Conservation (phyloP, 2,113 vertebrate genomes). For the Podarcis raffonei region DNA sequence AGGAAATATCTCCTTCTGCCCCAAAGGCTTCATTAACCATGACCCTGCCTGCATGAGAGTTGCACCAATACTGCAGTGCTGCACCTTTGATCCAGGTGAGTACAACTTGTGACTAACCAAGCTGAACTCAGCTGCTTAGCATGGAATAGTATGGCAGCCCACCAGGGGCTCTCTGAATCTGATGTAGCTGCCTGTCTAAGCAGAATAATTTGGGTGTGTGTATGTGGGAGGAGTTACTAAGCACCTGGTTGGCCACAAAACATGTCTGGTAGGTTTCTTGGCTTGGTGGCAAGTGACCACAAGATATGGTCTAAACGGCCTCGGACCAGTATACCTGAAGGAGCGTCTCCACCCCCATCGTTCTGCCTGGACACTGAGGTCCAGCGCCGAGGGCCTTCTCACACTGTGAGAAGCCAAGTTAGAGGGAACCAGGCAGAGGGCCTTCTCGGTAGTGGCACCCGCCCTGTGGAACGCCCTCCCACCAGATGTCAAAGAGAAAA, state of each 20-base stretch:
- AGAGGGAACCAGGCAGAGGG: no score
- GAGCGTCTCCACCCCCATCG: no score
- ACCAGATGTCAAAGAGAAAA: no score
- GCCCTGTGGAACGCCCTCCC: no score
- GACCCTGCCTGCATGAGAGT: not conserved
- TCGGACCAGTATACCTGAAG: no score
- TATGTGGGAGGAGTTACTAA: not conserved
- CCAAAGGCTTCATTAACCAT: not conserved
- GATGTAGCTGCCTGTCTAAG: not conserved
- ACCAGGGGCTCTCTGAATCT: not conserved
- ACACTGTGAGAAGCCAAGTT: no score
- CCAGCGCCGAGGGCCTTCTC: no score
- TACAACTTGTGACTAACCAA: not conserved
- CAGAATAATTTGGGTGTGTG: not conserved
- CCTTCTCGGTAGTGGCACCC: no score
- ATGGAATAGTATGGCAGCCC: no score
- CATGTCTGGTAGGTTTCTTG: not conserved
- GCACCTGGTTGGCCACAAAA: not conserved
- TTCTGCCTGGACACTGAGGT: no score
- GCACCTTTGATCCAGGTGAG: not conserved
- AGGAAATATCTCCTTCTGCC: accelerated
- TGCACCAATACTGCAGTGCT: not conserved
- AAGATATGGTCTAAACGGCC: no score
- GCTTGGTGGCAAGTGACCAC: no score
- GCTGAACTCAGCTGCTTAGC: not conserved